Evolutionary conservation across 2,113 vertebrate genomes (phyloP).

Genomic region (Caracal caracal): DNA sequence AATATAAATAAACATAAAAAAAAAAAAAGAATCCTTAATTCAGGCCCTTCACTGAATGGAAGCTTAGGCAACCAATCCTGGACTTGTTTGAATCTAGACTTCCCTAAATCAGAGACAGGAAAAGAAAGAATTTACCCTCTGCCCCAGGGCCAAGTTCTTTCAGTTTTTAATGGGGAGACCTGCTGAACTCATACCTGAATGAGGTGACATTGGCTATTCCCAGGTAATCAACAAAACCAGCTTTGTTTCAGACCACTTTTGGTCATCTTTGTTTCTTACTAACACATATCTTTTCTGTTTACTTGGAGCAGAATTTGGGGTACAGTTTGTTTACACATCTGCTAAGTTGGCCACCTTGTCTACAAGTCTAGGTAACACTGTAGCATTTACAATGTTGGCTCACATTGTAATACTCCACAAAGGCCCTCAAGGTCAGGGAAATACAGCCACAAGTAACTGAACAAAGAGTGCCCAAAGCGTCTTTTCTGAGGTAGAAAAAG

Average conservation of each 20-base stretch:
- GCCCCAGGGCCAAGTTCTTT: background rate
- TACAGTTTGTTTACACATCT: background rate
- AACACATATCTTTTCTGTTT: background rate
- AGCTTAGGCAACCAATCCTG: background rate
- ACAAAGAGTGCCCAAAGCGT: background rate
- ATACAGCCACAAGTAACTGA: background rate
- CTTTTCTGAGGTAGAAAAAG: background rate
- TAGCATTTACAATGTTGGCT: background rate
- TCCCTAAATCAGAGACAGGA: background rate
- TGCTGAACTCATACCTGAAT: background rate
- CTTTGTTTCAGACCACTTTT: background rate
- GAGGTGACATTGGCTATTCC: background rate
- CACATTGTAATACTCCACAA: background rate
- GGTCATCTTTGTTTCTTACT: background rate
- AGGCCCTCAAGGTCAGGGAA: background rate
- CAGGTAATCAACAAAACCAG: background rate
- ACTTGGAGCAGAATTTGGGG: constrained; percentile 7
- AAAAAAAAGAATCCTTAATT: background rate
- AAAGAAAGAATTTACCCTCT: background rate
- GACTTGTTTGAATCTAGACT: background rate
- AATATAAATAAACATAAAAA: too few species aligned
- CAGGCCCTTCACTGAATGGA: background rate
- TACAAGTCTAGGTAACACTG: background rate
- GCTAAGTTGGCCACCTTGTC: background rate
- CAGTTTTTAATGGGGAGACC: background rate